Conservation (phyloP, 2,888 invertebrate species). For the Aspidapion aeneum region DNA sequence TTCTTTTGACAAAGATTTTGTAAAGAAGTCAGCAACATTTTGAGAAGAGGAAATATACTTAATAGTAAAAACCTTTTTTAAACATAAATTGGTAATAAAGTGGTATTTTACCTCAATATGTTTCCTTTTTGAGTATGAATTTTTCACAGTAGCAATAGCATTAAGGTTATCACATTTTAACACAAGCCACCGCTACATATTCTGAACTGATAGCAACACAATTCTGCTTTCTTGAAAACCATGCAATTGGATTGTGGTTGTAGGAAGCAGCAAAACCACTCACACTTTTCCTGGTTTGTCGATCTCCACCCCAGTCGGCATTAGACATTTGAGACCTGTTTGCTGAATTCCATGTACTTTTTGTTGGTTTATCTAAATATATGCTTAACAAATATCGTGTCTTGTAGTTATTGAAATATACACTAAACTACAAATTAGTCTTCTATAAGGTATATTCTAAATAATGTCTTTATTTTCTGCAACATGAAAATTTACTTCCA, state of each 20-base stretch:
- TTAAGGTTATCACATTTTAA: slow-evolving; percentile 7
- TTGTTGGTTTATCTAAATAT: no score
- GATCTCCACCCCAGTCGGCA: no score
- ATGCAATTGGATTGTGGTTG: no score
- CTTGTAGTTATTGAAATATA: neutral
- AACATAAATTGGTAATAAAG: neutral
- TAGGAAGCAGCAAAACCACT: no score
- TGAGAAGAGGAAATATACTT: neutral
- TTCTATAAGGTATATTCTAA: neutral
- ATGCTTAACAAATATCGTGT: neutral
- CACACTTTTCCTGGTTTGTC: no score
- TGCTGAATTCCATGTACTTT: no score
- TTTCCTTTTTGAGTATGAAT: neutral
- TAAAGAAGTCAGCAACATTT: neutral
- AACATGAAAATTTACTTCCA: neutral
- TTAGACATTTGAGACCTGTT: no score
- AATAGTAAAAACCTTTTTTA: neutral
- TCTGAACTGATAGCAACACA: neutral
- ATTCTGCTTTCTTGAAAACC: neutral
- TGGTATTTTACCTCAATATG: neutral
- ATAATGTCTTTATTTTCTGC: neutral
- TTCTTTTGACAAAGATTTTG: neutral
- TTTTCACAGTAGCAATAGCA: neutral
- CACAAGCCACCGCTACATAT: neutral
- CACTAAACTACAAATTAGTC: neutral